These are phyloP conservation scores for Cavia porcellus DNA, from an alignment of 2,113 vertebrate species.

Conservation along the genomic window DNA sequence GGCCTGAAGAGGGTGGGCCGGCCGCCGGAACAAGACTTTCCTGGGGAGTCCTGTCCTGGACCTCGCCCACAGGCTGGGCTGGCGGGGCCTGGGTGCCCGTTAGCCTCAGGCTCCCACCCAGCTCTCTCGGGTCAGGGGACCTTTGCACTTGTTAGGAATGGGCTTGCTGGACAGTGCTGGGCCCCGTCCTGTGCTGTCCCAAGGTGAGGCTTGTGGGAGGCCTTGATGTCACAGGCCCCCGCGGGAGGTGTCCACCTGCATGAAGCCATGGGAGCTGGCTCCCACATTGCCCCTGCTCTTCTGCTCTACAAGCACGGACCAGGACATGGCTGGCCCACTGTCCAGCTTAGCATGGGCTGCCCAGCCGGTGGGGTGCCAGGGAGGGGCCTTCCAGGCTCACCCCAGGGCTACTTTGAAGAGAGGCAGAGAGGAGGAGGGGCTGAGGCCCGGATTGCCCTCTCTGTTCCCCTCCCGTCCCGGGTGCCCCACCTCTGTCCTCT, in stretches of 20 bases:
- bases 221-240: neutral
- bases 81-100: neutral
- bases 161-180: neutral
- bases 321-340: too few species aligned
- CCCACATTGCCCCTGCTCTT: neutral
- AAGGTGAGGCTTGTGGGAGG: neutral
- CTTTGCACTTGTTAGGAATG: neutral
- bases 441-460: neutral
- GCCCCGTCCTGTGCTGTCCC: neutral
- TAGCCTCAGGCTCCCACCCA: neutral
- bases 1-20: neutral
- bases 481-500: neutral
- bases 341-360: neutral
- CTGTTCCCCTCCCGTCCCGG: accelerated
- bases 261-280: neutral
- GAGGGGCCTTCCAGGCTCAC: neutral
- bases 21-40: neutral
- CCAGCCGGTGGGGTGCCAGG: neutral
- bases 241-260: too few species aligned
- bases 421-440: neutral
- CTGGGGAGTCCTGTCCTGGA: neutral
- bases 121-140: neutral
- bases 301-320: neutral
- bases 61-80: neutral
- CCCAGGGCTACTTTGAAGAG: neutral